Base-by-base conservation (phyloP, 2,888 invertebrate genomes). In the Troides helena region DNA sequence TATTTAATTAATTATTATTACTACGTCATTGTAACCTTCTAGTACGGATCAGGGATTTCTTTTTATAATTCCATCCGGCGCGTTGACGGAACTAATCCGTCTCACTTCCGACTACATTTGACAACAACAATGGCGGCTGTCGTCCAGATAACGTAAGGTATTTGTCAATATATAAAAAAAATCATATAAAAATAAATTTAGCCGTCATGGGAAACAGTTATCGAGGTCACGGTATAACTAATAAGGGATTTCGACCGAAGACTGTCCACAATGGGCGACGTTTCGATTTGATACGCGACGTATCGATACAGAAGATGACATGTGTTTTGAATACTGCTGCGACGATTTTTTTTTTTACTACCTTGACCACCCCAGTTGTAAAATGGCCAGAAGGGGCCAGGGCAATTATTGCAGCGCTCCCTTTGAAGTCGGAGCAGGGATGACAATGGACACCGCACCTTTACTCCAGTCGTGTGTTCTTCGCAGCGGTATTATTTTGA, bases 261-360 rank as follows among this genome's bases (percentile, higher is more conserved):
- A 81, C 81, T 77, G 74, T 71, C 72, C 69, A 80, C 78, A 79
- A 77, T 67, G 65, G 69, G 74, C 80, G 84, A 84, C 83, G 82
- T 78, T 82, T 80, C 83, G 82, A 87, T 87, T 85, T 82, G 84
- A 76, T 76, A 80, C 82, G 83, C 86, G 85, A 86, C 86, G 88
- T 85, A 86, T 90, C 88, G 89, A 86, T 85, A 85, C 84, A 80
- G 82, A 89, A 87, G 88, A 85, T 90, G 90, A 91, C 91, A 86
- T 88, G 80, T 89, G 88, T 92, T 92, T 92, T 91, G 91, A 91
- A 92, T 91, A 90, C 81, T 79, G 88, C 85, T 86, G 87, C 87
- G 87, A 87, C 83, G 75, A 14, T 53, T 53, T 79, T 71, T 75
- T 80, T 83, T 85, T 84, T 82, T 80, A 8, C 7, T 10, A 39